Base-by-base conservation (phyloP, 1,140 invertebrate genomes). In the Drosophila miranda region DNA sequence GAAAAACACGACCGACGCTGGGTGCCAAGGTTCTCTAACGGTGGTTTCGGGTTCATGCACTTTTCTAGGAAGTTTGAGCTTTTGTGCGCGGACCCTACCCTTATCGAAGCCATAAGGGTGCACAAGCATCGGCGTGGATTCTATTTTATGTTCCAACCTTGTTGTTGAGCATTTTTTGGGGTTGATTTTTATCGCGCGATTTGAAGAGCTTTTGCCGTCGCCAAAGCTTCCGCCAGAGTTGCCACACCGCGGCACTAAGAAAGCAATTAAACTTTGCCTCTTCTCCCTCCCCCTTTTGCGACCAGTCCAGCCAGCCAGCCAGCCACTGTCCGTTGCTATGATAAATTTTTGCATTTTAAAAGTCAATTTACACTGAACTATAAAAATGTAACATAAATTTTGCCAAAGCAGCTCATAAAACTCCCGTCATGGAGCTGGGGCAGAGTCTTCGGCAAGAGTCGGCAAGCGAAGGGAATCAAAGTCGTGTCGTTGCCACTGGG, bases 351-450 rank as follows among this genome's bases (percentile, higher is more conserved):
- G 84, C 82, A 86, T 88, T 87, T 87, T 87, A 82, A 87, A 87
- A 87, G 82, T 87, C 82, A 87, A 87, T 87, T 87, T 87, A 87
- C 82, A 87, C 82, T 87, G 78, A 87, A 87, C 82, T 87, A 87
- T 87, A 87, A 87, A 87, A 87, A 87, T 87, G 82, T 87, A 87
- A 87, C 83, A 87, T 87, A 87, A 87, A 87, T 87, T 87, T 66
- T 72, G 57, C 66, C 82, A 87, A 87, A 87, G 79, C 82, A 82
- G 82, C 78, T 75, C 78, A 86, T 86, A 86, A 86, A 86, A 86
- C 75, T 80, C 34, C 60, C 58, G 43, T 48, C 50, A 43, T 46
- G 30, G 52, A 54, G 30, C 26, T 26, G 2, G 8, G 8, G 8
- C 30, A 30, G 7, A 44, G 43, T 13, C 6, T 21, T 16, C 21